Base-by-base conservation (phyloP, 2,797 vertebrate species). In the Rhinichthys osculus region DNA sequence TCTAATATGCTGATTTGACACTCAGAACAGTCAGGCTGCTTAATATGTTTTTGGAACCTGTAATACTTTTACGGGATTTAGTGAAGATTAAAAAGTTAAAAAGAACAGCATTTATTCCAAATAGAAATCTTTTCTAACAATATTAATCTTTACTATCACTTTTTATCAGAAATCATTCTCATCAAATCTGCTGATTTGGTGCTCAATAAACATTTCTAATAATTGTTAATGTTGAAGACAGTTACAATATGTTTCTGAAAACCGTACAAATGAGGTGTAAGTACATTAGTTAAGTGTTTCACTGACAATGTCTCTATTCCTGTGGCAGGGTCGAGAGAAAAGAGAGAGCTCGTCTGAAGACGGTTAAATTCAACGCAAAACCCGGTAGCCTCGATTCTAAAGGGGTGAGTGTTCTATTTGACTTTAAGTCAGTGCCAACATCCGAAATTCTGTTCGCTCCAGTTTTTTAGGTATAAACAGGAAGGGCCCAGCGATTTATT, bases 361-460 rank as follows among this genome's bases (percentile, higher is more conserved):
- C 98, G 0, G 98, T 99, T 92, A 99, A 99, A 91, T 99, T 99
- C 94, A 99, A 99, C 1, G 95, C 98, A 1, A 98, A 96, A 84
- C 97, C 96, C 1, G 98, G 98, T 81, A 96, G 97, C 11, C 96
- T 98, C 81, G 98, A 99, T 91, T 96, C 96, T 44, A 99, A 98
- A 96, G 97, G 96, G 97, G 98, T 99, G 94, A 88, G 98, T 96
- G 92, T 82, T 77, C 21, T 81, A 8, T 42, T 82, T 47, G 70
- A 52, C 27, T 81, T 84, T 44, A 83, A 74, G 64, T 89, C 88
- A 89, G 86, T 89, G 89, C 82, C 88, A 90, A 81, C 82, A 66
- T 67, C 74, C 21, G 4, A 27, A 71, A 62, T 72, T 85, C 30
- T 5, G 30, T 71, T 85, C 9, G 4, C 54, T 67, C 40, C 40